These are phyloP conservation scores for Ochropleura leucogaster DNA, from an alignment of 2,888 invertebrate species.

Conservation along the genomic window DNA sequence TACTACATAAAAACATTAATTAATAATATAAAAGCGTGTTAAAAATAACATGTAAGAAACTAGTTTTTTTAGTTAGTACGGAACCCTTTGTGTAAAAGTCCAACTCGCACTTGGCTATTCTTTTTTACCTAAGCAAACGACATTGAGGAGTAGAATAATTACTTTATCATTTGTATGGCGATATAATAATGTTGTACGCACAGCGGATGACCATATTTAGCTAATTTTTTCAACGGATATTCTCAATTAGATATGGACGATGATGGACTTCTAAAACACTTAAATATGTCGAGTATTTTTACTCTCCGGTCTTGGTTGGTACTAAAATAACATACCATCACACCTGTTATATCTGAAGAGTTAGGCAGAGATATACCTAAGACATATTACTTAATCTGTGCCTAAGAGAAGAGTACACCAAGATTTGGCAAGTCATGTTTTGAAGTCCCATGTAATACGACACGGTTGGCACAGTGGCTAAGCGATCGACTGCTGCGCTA, in stretches of 20 bases:
- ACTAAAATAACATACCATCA: no score
- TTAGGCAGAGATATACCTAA: no score
- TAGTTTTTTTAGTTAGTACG: not conserved
- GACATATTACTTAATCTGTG: no score
- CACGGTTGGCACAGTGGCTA: no score
- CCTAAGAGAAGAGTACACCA: no score
- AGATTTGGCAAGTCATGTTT: no score
- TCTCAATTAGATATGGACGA: conserved; percentile 20
- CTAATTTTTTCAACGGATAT: conserved; percentile 34
- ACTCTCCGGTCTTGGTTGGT: no score
- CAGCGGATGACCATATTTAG: conserved; percentile 35
- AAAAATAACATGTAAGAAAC: not conserved
- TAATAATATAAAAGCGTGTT: not conserved
- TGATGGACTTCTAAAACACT: conserved; percentile 16
- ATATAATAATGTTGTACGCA: conserved; percentile 10
- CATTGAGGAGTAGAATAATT: conserved; percentile 10
- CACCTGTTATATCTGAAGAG: no score
- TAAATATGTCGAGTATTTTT: not conserved
- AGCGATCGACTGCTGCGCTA: no score
- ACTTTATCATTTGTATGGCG: not conserved
- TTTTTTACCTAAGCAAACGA: not conserved
- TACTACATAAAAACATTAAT: no score
- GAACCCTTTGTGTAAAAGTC: not conserved
- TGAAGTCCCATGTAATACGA: no score
- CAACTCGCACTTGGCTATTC: not conserved